These are phyloP conservation scores for Ascidia mentula DNA, from an alignment of 23 tunicate species.

Conservation along the genomic window DNA sequence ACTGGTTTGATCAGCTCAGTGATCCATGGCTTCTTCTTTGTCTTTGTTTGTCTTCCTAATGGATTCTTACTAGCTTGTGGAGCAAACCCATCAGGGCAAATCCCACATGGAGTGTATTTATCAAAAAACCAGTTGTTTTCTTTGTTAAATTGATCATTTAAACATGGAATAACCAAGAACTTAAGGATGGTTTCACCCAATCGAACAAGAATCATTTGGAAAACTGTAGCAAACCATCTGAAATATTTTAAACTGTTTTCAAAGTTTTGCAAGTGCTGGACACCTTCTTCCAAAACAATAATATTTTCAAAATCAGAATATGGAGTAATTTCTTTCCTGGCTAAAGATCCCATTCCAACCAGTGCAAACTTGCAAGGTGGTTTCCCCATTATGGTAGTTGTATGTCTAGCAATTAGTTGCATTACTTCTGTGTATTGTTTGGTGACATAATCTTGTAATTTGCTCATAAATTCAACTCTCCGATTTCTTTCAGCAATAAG, in stretches of 20 bases:
- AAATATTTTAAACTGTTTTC: conserved; percentile 13
- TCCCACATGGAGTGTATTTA: conserved; percentile 33
- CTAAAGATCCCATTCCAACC: conserved; percentile 37
- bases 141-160: not conserved
- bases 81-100: conserved; percentile 45
- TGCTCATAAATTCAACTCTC: not conserved
- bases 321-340: conserved; percentile 31
- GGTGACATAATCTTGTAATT: not conserved
- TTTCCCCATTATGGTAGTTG: conserved; percentile 10
- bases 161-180: conserved; percentile 16
- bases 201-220: conserved; percentile 20
- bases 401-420: conserved; percentile 12
- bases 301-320: conserved; percentile 49
- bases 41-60: conserved; percentile 37
- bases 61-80: conserved; percentile 55
- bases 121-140: conserved; percentile 36
- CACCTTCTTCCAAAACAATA: conserved; percentile 31
- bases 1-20: conserved; percentile 40
- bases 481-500: not conserved
- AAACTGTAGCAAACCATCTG: conserved; percentile 30
- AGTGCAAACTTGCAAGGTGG: conserved; percentile 29
- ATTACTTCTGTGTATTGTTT: not conserved
- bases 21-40: not conserved
- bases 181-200: conserved; percentile 38
- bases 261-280: not conserved